Percentiles rank a stretch among this genome's conserved stretches.
Evolutionary conservation across 2,888 invertebrate genomes (phyloP).

Genomic region (Drosophila planitibia): DNA sequence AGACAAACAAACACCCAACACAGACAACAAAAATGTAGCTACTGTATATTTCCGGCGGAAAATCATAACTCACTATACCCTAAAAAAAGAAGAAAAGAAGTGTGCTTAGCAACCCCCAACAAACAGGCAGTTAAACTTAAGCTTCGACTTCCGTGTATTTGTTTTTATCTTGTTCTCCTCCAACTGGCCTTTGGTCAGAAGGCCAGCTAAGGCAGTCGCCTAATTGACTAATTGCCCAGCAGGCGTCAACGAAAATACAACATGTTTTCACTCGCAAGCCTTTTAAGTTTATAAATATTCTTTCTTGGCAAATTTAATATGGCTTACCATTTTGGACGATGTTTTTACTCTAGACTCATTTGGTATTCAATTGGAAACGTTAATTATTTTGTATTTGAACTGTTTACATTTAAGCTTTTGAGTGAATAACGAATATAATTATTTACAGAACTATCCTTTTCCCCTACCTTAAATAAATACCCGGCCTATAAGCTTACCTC

Average conservation of each 20-base stretch:
- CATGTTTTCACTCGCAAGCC: neutral
- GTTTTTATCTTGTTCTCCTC: constrained; percentile 50
- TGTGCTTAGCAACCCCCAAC: constrained; percentile 37
- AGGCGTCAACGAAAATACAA: constrained; percentile 34
- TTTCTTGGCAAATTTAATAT: neutral
- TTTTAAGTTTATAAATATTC: neutral
- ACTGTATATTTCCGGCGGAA: constrained; percentile 83
- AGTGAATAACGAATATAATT: neutral
- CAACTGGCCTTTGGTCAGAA: constrained; percentile 53
- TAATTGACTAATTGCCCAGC: constrained; percentile 74
- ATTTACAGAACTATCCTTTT: neutral
- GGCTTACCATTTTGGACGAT: neutral
- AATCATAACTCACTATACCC: constrained; percentile 82
- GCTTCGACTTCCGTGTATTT: constrained; percentile 48
- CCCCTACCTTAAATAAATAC: neutral
- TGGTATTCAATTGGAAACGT: neutral
- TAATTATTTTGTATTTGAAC: neutral
- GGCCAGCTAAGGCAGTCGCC: constrained; percentile 21
- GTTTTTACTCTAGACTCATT: neutral
- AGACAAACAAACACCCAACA: constrained; percentile 61
- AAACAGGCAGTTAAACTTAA: constrained; percentile 48
- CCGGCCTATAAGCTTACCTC: constrained; percentile 88
- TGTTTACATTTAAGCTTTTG: no score
- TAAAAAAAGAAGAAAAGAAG: constrained; percentile 23
- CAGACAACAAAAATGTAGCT: constrained; percentile 51